phyloP scores from a whole-genome alignment of 2,113 vertebrate species.

The Taurulus bubalis region DNA sequence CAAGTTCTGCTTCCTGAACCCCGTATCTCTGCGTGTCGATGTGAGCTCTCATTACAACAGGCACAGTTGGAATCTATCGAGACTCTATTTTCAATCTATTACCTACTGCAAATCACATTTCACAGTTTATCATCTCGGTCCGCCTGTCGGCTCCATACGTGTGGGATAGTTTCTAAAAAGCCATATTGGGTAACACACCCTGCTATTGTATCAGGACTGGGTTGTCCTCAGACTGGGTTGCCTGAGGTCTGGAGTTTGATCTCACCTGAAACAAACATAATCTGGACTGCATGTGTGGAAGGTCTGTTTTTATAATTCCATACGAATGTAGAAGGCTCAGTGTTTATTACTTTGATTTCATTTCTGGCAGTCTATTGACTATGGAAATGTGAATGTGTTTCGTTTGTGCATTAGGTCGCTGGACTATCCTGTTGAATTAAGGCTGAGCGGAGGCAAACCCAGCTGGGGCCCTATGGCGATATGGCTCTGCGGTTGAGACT shows the following conservation, averaged over 20 bases:
- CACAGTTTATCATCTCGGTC: conserved; percentile 21
- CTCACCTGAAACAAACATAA: too few species aligned
- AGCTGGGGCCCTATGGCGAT: background rate
- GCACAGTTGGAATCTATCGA: conserved; percentile 16
- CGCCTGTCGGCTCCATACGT: conserved; percentile 1
- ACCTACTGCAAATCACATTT: conserved; percentile 21
- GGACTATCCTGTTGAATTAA: conserved; percentile 1
- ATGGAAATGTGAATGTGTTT: background rate
- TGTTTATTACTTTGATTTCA: too few species aligned
- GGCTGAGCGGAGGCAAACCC: conserved; percentile 5
- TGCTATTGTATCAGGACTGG: too few species aligned
- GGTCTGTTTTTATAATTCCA: too few species aligned
- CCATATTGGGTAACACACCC: too few species aligned
- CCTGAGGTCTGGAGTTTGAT: too few species aligned
- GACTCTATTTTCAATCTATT: conserved; percentile 1
- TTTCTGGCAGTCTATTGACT: background rate
- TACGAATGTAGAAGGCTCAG: too few species aligned
- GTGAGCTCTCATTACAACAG: conserved; percentile 28
- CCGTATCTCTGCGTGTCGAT: conserved; percentile 21
- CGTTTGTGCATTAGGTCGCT: background rate
- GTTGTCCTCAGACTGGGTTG: too few species aligned
- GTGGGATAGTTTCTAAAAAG: conserved; percentile 37
- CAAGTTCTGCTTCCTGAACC: background rate
- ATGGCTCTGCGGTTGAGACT: background rate
- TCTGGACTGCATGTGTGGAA: too few species aligned